Base-by-base conservation (phyloP, 2,113 vertebrate species). In the Cyanoderma ruficeps region DNA sequence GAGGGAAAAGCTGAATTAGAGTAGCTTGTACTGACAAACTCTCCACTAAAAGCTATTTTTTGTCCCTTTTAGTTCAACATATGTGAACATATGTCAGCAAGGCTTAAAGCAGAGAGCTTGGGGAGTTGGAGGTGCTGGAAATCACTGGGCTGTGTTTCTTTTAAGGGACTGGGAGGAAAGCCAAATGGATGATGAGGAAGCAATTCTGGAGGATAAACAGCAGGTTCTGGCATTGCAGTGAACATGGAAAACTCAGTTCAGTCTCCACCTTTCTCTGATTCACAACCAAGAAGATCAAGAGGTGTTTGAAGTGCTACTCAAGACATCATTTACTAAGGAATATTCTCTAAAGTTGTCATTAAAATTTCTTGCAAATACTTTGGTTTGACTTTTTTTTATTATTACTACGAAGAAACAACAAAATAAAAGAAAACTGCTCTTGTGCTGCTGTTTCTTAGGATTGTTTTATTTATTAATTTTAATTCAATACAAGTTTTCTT, bases 221-320 rank as follows among this genome's bases (percentile, higher is more conserved):
- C 97, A 98, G 86, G 98, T 98, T 79, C 93, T 98, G 77, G 96
- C 93, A 20, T 91, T 99, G 56, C 97, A 92, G 30, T 98, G 97
- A 98, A 28, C 55, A 3, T 10, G 15, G 37, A 39, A 49, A 77
- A 39, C 37, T 53, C 49, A 14, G 4, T 16, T 39, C 72, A 52
- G 11, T 27, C 72, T 35, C 19, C 49, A 6, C 41, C 35, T 81
- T 63, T 81, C 17, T 0, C 1, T 37, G 13, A 2, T 18, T 70
- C 28, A 81, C 56, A 86, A 22, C 18, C 46, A 67, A 44, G 63
- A 79, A 78, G 37, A 33, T 0, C 2, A 57, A 81, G 47, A 83
- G 4, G 2, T 53, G 67, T 79, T 55, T n/a, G 28, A 30, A 53
- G 31, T 53, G 22, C 46, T 89, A 46, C 27, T 87, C n/a, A 61